These are phyloP conservation scores for Noctua pronuba DNA, from an alignment of 2,888 invertebrate species.

Conservation along the genomic window DNA sequence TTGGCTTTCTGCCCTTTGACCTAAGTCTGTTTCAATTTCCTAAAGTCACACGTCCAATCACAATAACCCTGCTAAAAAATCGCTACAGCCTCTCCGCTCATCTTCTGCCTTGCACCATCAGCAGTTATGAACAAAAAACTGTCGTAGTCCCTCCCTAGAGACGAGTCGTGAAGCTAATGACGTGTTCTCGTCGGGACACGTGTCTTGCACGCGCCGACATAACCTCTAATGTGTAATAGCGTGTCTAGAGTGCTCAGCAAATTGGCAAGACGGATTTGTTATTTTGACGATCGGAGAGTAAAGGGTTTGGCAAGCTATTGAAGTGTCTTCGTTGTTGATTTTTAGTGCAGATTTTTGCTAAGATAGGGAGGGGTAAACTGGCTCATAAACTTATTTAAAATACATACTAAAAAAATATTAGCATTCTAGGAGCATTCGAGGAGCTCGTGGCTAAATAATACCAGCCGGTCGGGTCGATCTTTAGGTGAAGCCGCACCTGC, in stretches of 20 bases:
- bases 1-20: neutral
- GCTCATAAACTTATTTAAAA: neutral
- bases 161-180: constrained; percentile 85
- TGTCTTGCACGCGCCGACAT: constrained; percentile 83
- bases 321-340: neutral
- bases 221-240: constrained; percentile 78
- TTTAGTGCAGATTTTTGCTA: neutral
- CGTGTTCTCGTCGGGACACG: constrained; percentile 84
- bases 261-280: constrained; percentile 64
- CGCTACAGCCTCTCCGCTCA: neutral
- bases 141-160: constrained; percentile 77
- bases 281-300: constrained; percentile 40
- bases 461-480: too few relatives aligned
- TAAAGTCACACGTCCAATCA: neutral
- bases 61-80: neutral
- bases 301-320: constrained; percentile 44
- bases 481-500: too few relatives aligned
- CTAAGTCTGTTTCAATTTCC: neutral
- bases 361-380: neutral
- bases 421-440: too few relatives aligned
- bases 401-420: neutral
- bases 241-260: constrained; percentile 61
- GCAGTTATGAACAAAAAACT: constrained; percentile 71
- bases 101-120: constrained; percentile 17
- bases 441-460: too few relatives aligned